A percentile compares a stretch with the other conserved stretches of the same genome.
Evolutionary conservation across 2,797 vertebrate species (phyloP).

Genomic region (Labeo calbasu): DNA sequence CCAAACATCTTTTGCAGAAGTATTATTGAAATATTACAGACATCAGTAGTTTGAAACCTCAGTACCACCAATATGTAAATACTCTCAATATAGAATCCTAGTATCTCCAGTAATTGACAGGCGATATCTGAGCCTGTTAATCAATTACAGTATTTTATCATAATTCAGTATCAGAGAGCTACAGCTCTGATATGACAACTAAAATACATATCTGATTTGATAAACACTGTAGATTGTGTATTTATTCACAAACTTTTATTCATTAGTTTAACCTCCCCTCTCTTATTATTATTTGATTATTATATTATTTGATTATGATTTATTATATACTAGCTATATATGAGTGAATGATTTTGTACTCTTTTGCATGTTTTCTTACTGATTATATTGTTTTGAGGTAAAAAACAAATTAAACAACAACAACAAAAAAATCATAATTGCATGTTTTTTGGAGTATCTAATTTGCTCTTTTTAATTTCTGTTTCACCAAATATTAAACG

Average conservation of each 20-base stretch:
- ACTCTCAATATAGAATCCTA: too few relatives aligned
- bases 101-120: too few relatives aligned
- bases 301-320: background rate
- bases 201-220: conserved; percentile 18
- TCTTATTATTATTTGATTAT: background rate
- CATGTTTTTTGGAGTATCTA: background rate
- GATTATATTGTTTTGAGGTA: conserved; percentile 1
- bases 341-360: conserved; percentile 37
- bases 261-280: background rate
- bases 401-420: conserved; percentile 4
- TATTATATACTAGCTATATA: background rate
- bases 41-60: background rate
- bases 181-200: background rate
- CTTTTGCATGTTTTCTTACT: conserved; percentile 41
- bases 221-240: conserved; percentile 15
- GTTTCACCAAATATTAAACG: background rate
- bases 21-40: background rate
- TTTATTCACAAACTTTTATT: background rate
- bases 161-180: conserved; percentile 21
- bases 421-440: conserved; percentile 3
- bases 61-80: too few relatives aligned
- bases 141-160: background rate
- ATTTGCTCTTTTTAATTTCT: background rate
- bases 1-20: background rate
- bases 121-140: background rate